Percentiles rank a stretch among this genome's conserved stretches.
phyloP scores from a whole-genome alignment of 37 sponge, comb jelly and placozoan species.

The Lycopodina hypogea region DNA sequence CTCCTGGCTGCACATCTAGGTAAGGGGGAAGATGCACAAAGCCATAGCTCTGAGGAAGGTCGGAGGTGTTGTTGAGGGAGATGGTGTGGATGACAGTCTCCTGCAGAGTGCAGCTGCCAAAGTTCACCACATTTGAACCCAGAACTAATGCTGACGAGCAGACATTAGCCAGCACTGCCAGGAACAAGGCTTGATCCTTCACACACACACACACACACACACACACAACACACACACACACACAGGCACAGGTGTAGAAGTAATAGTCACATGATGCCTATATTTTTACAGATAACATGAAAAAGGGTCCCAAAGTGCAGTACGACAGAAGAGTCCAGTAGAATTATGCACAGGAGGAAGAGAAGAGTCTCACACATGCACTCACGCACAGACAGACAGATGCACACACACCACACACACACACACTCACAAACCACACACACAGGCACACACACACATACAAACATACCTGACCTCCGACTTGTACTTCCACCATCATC shows the following conservation, averaged over 20 bases:
- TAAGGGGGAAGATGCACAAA: slow-evolving; percentile 72
- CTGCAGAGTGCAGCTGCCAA: slow-evolving; percentile 77
- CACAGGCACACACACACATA: not conserved
- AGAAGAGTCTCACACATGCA: slow-evolving; percentile 50
- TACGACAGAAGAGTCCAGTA: too few species aligned
- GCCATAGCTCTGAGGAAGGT: slow-evolving; percentile 82
- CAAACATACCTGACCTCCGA: not conserved
- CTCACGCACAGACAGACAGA: not conserved
- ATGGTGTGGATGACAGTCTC: slow-evolving; percentile 69
- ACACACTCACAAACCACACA: not conserved
- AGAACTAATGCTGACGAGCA: slow-evolving; percentile 68
- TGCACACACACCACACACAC: not conserved
- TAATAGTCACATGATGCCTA: not conserved
- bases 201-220: not conserved
- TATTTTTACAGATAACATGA: slow-evolving; percentile 34
- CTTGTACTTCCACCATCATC: slow-evolving; percentile 55
- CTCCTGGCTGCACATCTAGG: slow-evolving; percentile 78
- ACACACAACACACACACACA: not conserved
- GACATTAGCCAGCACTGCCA: slow-evolving; percentile 60
- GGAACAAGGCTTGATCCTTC: slow-evolving; percentile 58
- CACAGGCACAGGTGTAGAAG: too few species aligned
- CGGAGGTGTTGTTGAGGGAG: slow-evolving; percentile 64
- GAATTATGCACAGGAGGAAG: too few species aligned
- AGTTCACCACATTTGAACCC: slow-evolving; percentile 49
- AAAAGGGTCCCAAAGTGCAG: slow-evolving; percentile 67